Base-by-base conservation (phyloP, 2,113 vertebrate species). In the Semnopithecus entellus region DNA sequence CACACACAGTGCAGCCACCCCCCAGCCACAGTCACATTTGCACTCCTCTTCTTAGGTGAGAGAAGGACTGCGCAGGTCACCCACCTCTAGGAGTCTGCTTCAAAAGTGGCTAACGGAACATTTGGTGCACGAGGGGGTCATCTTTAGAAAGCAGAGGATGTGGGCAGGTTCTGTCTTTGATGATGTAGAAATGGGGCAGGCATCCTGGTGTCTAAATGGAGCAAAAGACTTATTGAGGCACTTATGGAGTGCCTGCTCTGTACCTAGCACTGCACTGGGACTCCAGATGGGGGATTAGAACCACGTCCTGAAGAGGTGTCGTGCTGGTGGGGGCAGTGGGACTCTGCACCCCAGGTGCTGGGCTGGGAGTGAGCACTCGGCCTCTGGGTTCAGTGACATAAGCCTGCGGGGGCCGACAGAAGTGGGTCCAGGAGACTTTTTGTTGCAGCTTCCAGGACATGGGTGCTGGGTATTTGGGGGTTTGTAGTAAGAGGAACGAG, bases 31-130 rank as follows among this genome's bases (percentile, higher is more conserved):
- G 52, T 2, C 3, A 27, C 2, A 0, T 64, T 20, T 22, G 61
- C 3, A 4, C 20, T 35, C 70, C 61, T 22, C 17, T 43, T 40
- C 35, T 18, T 9, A 12, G 0, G 32, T 0, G 1, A 27, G 1
- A 11, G 76, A 6, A 61, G 85, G 27, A 64, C 82, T 8, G 40
- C 0, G 0, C 50, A 25, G 94, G 81, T 17, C 5, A 35, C 80
- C 66, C 27, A 0, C 32, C 83, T 78, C 72, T 0, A 0, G 10
- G 59, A 75, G 7, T 70, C 52, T 55, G 81, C 32, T 59, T 72
- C 68, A 38, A n/a, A 64, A 59, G 40, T 27, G 66, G 35, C n/a
- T 90, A 14, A 66, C 32, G 48, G 8, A 7, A 16, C 40, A 22
- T 70, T 57, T 20, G 32, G 38, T 91, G 23, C 2, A 0, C 0